A percentile compares a stretch with the other conserved stretches of the same genome.
Conservation (phyloP, 64 coral and sea anemone genomes). For the Stichodactyla helianthus region DNA sequence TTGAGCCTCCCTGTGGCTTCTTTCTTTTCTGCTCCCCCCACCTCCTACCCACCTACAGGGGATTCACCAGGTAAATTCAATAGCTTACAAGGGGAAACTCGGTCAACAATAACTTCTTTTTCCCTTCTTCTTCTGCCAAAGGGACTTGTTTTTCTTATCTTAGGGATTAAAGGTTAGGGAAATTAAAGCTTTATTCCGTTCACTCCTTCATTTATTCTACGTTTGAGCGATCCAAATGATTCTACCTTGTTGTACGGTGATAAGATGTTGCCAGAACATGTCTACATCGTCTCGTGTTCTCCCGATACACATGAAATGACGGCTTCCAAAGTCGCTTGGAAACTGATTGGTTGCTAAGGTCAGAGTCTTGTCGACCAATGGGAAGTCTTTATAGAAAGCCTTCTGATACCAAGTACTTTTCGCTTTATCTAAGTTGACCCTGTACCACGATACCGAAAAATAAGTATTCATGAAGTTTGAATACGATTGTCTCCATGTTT, state of each 20-base stretch:
- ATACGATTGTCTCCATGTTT: no score
- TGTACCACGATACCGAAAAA: background rate
- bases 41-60: no score
- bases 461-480: background rate
- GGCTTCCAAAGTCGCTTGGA: conserved; percentile 45
- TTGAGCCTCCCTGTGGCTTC: no score
- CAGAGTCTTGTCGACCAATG: background rate
- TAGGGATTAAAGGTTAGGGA: no score
- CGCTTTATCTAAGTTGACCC: background rate
- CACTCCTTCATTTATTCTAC: no score
- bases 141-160: no score
- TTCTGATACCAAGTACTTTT: conserved; percentile 65
- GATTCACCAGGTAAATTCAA: no score
- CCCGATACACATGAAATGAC: conserved; percentile 65
- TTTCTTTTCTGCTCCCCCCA: no score
- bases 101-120: no score
- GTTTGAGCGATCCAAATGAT: background rate
- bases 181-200: no score
- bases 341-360: conserved; percentile 52
- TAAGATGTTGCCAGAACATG: conserved; percentile 63
- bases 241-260: conserved; percentile 62
- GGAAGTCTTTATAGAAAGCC: conserved; percentile 65
- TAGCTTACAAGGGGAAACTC: no score
- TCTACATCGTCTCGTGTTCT: conserved; percentile 53
- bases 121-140: no score